phyloP scores from a whole-genome alignment of 2,888 invertebrate genomes.

The Torymus tubicola region DNA sequence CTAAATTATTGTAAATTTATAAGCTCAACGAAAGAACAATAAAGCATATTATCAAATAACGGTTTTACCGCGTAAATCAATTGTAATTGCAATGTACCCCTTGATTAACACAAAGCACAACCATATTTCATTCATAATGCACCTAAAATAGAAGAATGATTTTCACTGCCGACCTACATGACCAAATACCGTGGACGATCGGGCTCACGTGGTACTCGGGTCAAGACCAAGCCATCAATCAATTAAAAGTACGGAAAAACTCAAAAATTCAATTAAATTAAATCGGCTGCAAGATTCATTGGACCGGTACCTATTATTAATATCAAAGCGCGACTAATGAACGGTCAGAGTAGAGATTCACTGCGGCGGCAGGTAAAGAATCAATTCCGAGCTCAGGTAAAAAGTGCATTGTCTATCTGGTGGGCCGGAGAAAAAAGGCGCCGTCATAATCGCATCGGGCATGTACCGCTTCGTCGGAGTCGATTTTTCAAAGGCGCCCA shows the following conservation, averaged over 20 bases:
- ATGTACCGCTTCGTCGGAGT: constrained; percentile 15
- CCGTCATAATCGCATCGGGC: constrained; percentile 14
- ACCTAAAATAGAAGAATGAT: neutral
- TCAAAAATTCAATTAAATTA: constrained; percentile 33
- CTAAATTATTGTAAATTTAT: too few species aligned
- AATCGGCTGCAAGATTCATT: neutral
- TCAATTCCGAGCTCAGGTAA: neutral
- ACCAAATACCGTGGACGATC: neutral
- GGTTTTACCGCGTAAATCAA: too few species aligned
- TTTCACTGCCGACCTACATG: constrained; percentile 10
- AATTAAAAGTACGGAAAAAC: constrained; percentile 14
- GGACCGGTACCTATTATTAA: constrained; percentile 33
- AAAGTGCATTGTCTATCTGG: constrained; percentile 21
- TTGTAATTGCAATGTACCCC: too few species aligned
- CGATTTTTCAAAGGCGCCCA: constrained; percentile 19
- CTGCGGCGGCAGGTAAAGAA: neutral
- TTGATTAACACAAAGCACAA: neutral
- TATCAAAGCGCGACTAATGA: constrained; percentile 29
- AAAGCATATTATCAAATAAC: too few species aligned
- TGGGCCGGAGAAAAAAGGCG: constrained; percentile 1
- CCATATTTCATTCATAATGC: neutral
- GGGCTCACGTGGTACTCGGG: neutral
- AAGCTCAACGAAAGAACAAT: too few species aligned
- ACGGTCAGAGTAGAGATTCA: neutral
- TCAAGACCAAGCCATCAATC: neutral